phyloP scores from a whole-genome alignment of 2,113 vertebrate genomes.

The Sander vitreus region DNA sequence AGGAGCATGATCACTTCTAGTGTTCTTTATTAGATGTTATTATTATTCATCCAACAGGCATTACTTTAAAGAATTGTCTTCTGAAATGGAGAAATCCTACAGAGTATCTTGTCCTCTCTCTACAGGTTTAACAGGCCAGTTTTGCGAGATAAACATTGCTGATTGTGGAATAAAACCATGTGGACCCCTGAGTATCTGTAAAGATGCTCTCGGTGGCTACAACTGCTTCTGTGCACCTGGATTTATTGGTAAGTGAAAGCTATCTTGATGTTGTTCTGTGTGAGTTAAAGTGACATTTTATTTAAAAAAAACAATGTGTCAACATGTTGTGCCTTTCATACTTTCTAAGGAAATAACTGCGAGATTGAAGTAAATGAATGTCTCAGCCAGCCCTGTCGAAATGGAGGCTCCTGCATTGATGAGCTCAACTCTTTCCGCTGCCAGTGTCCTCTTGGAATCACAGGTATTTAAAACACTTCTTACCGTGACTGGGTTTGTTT shows the following conservation, averaged over 20 bases:
- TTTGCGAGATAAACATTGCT: constrained; percentile 82
- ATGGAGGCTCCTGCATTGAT: constrained; percentile 82
- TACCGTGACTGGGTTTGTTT: constrained; percentile 10
- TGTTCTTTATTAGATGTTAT: not conserved
- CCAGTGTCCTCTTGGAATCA: constrained; percentile 81
- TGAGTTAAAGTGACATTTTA: constrained; percentile 41
- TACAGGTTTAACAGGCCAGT: constrained; percentile 85
- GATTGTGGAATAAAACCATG: constrained; percentile 85
- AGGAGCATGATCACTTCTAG: not conserved
- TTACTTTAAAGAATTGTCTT: not conserved
- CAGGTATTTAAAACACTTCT: constrained; percentile 77
- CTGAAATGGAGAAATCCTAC: not conserved
- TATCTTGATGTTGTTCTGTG: constrained; percentile 38
- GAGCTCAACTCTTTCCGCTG: constrained; percentile 85
- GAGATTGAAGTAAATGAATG: constrained; percentile 88
- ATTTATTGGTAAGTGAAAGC: constrained; percentile 85
- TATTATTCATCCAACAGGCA: not conserved
- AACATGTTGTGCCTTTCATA: constrained; percentile 34
- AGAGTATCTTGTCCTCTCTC: constrained; percentile 28
- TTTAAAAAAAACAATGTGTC: constrained; percentile 33
- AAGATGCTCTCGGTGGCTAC: constrained; percentile 79
- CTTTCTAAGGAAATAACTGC: constrained; percentile 84
- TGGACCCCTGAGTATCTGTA: constrained; percentile 85
- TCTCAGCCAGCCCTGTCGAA: constrained; percentile 84
- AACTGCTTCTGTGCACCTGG: constrained; percentile 90